These are phyloP conservation scores for Florisuga fusca DNA, from an alignment of 2,797 vertebrate genomes.

Conservation along the genomic window DNA sequence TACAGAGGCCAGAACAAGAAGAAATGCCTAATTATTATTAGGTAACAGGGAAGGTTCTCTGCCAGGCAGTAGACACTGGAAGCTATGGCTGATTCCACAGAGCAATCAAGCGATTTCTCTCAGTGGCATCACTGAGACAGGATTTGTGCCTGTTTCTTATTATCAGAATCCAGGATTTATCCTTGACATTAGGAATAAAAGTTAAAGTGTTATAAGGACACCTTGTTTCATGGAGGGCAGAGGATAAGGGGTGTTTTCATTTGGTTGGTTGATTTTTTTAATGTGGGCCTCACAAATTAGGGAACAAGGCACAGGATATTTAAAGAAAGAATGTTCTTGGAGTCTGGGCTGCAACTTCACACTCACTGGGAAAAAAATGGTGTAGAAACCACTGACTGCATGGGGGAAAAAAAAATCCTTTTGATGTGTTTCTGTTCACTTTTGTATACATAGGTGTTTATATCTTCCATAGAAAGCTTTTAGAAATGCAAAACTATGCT, in stretches of 20 bases:
- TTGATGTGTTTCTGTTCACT: not conserved
- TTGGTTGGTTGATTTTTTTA: not conserved
- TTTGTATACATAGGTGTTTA: not conserved
- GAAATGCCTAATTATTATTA: not conserved
- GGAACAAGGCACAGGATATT: fast-evolving
- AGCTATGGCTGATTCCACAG: not conserved
- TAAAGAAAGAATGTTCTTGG: not conserved
- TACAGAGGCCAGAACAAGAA: not conserved
- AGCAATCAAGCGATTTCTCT: not conserved
- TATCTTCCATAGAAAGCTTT: not conserved
- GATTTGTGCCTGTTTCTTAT: not conserved
- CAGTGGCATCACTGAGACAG: not conserved
- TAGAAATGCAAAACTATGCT: not conserved
- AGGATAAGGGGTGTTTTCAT: not conserved
- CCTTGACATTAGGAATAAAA: not conserved
- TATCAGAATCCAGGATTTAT: not conserved
- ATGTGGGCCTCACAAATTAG: not conserved
- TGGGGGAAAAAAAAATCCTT: not conserved
- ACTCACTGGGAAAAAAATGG: not conserved
- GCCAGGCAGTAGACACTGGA: not conserved
- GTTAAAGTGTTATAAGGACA: not conserved
- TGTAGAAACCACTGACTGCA: not conserved
- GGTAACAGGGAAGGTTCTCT: not conserved
- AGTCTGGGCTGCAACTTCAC: not conserved
- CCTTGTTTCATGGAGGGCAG: not conserved